phyloP scores from a whole-genome alignment of 2,888 invertebrate species.

The Orchesella flavescens region DNA sequence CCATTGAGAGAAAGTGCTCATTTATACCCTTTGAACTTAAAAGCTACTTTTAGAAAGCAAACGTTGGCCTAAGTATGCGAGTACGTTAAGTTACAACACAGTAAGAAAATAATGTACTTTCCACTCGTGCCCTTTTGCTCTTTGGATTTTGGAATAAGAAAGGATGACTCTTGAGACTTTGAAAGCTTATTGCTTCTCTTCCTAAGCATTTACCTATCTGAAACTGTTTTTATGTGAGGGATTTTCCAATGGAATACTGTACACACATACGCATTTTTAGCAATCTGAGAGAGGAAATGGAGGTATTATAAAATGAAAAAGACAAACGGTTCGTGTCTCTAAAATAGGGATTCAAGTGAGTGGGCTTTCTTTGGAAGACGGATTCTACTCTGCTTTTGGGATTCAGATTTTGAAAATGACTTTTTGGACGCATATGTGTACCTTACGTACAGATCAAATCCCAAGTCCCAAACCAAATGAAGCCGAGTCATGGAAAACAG shows the following conservation, averaged over 20 bases:
- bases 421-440: too few species aligned
- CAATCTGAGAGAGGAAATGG: too few species aligned
- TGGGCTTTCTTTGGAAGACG: too few species aligned
- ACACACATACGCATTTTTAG: too few species aligned
- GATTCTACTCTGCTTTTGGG: too few species aligned
- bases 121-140: background rate
- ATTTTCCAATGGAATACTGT: too few species aligned
- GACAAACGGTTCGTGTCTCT: too few species aligned
- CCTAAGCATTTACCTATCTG: background rate
- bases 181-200: constrained; percentile 30
- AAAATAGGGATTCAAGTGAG: too few species aligned
- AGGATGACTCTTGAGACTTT: constrained; percentile 38
- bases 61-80: too few species aligned
- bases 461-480: constrained; percentile 31
- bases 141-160: constrained; percentile 19
- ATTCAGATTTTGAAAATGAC: too few species aligned
- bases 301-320: too few species aligned
- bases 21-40: constrained; percentile 9
- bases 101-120: background rate
- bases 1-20: background rate
- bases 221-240: too few species aligned
- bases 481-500: constrained; percentile 8
- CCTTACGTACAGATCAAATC: constrained; percentile 29
- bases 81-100: background rate
- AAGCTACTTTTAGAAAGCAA: background rate